Conservation (phyloP, 2,797 vertebrate species). For the Enteromius treurensis region DNA sequence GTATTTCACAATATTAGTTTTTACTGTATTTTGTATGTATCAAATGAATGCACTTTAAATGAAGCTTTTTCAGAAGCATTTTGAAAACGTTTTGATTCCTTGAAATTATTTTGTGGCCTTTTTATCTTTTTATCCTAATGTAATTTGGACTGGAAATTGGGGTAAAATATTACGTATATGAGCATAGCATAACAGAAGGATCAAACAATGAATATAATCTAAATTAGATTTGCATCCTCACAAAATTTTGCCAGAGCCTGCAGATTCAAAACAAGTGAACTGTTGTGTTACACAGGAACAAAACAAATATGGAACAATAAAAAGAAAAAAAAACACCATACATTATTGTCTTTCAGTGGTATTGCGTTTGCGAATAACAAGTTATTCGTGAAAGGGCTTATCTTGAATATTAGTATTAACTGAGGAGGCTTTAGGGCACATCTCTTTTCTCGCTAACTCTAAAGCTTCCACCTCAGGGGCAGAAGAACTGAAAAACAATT, state of each 20-base stretch:
- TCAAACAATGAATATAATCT: neutral
- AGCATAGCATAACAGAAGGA: neutral
- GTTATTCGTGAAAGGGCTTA: slow-evolving; percentile 66
- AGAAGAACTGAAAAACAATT: slow-evolving; percentile 54
- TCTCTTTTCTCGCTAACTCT: slow-evolving; percentile 41
- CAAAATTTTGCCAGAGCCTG: neutral
- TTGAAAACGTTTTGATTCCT: neutral
- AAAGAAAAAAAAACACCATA: slow-evolving; percentile 12
- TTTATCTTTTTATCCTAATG: too few species aligned
- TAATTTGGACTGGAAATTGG: neutral
- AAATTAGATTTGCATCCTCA: neutral
- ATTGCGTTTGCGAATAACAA: slow-evolving; percentile 71
- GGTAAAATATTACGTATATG: neutral
- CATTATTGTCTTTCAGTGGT: slow-evolving; percentile 74
- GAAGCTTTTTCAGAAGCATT: too few species aligned
- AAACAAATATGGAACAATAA: slow-evolving; percentile 40
- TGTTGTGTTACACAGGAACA: slow-evolving; percentile 3
- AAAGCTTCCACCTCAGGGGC: slow-evolving; percentile 49
- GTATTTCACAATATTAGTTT: too few species aligned
- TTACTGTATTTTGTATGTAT: too few species aligned
- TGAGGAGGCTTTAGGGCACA: slow-evolving; percentile 42
- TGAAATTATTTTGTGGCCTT: neutral
- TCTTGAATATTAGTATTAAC: slow-evolving; percentile 63
- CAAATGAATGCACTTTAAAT: too few species aligned
- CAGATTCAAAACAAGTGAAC: slow-evolving; percentile 20